Percentiles rank a stretch among this genome's conserved stretches.
Conservation (phyloP, 2,888 invertebrate genomes). For the Xanthorhoe spadicearia region DNA sequence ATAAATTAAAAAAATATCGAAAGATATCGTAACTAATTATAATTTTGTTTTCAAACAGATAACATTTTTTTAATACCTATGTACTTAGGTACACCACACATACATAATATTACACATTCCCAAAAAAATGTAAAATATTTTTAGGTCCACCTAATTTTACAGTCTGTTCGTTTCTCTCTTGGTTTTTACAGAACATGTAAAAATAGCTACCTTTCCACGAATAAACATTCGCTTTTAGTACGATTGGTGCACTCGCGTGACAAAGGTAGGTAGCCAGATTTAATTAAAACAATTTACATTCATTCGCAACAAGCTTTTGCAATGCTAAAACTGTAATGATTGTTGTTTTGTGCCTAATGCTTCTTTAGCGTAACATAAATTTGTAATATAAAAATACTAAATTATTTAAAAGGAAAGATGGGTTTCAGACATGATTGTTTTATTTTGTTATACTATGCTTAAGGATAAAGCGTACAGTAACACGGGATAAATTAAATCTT, state of each 20-base stretch:
- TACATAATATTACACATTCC: too few relatives aligned
- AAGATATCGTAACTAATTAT: too few relatives aligned
- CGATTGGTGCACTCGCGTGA: conserved; percentile 38
- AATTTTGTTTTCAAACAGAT: too few relatives aligned
- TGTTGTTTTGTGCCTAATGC: conserved; percentile 17
- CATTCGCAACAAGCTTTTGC: conserved; percentile 17
- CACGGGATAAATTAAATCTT: too few relatives aligned
- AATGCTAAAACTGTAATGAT: conserved; percentile 7
- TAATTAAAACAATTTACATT: conserved; percentile 26
- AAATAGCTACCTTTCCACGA: conserved; percentile 48
- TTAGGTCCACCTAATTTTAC: background rate
- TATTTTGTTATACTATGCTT: too few relatives aligned
- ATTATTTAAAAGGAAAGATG: background rate
- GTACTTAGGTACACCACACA: too few relatives aligned
- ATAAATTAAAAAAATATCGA: too few relatives aligned
- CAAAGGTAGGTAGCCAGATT: conserved; percentile 35
- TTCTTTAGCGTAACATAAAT: conserved; percentile 3
- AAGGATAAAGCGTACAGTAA: too few relatives aligned
- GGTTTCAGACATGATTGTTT: background rate
- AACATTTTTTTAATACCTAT: too few relatives aligned
- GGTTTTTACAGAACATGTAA: conserved; percentile 56
- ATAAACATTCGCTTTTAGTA: conserved; percentile 40
- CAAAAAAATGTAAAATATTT: background rate
- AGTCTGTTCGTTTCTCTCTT: background rate
- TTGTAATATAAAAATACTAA: background rate